Percentiles rank a stretch among this genome's conserved stretches.
Evolutionary conservation across 2,888 invertebrate species (phyloP).

Genomic region (Furcula furcula): DNA sequence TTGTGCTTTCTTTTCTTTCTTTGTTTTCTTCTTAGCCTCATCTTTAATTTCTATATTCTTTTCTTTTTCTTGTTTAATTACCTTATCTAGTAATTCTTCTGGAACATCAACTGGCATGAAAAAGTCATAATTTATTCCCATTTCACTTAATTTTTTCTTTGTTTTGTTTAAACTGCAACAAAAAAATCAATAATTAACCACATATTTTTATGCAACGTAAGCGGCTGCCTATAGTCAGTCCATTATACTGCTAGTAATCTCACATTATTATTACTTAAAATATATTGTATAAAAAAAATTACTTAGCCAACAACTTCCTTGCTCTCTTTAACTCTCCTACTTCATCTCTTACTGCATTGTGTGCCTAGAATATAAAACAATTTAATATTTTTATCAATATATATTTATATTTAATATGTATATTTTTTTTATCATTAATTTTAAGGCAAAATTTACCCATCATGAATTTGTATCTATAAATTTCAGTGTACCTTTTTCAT

Average conservation of each 20-base stretch:
- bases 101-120: constrained; percentile 77
- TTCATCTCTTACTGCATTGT: constrained; percentile 64
- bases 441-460: not conserved
- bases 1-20: constrained; percentile 18
- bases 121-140: constrained; percentile 78
- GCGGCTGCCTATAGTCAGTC: too few relatives aligned
- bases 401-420: not conserved
- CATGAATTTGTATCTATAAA: too few relatives aligned
- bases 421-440: not conserved
- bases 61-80: constrained; percentile 26
- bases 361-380: constrained; percentile 40
- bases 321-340: constrained; percentile 58
- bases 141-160: constrained; percentile 63
- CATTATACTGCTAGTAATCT: too few relatives aligned
- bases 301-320: constrained; percentile 59
- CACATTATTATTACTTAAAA: not conserved
- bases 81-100: constrained; percentile 36
- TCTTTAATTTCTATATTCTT: constrained; percentile 14
- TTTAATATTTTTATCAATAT: not conserved
- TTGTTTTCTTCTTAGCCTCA: constrained; percentile 15
- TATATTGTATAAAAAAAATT: constrained; percentile 13
- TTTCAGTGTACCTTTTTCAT: constrained; percentile 53
- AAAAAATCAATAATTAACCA: not conserved
- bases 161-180: constrained; percentile 65
- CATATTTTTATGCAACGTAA: not conserved